Percentiles rank a stretch among this genome's conserved stretches.
These are phyloP conservation scores for Taenioides sp. DNA, from an alignment of 2,797 vertebrate species.

Conservation along the genomic window DNA sequence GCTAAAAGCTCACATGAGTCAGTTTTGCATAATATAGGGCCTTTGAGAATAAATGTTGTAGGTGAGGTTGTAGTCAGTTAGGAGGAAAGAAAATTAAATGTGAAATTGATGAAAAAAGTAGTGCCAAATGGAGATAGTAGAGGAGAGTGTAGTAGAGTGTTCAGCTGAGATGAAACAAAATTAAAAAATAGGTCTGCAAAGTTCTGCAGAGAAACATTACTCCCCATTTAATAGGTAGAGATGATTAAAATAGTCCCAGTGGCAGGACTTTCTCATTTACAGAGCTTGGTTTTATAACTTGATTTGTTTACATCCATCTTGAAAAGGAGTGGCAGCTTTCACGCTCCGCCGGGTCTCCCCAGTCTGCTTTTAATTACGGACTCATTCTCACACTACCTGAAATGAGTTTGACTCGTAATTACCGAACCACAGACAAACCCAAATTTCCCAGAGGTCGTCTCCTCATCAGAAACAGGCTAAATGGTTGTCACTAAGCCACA, in stretches of 20 bases:
- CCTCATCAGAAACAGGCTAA: constrained; percentile 24
- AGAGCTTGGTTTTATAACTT: constrained; percentile 2
- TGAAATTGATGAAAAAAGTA: background rate
- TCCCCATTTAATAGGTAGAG: background rate
- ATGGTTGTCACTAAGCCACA: constrained; percentile 27
- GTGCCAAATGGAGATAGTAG: background rate
- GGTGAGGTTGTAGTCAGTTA: background rate
- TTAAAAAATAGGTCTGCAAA: background rate
- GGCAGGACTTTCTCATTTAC: constrained; percentile 9
- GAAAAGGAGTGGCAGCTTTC: constrained; percentile 20
- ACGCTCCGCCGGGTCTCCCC: constrained; percentile 12
- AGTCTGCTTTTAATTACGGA: constrained; percentile 38
- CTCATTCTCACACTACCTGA: constrained; percentile 19
- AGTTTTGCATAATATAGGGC: too few relatives aligned
- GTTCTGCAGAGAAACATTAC: background rate
- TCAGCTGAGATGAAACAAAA: background rate
- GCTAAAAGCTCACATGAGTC: too few relatives aligned
- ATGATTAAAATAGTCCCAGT: background rate
- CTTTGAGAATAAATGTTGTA: too few relatives aligned
- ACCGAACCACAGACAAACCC: constrained; percentile 13
- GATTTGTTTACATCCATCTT: constrained; percentile 26
- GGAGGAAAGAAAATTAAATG: background rate
- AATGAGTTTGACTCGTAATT: constrained; percentile 37
- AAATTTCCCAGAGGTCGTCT: constrained; percentile 39
- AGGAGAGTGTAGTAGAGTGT: background rate